A percentile compares a stretch with the other conserved stretches of the same genome.
phyloP scores from a whole-genome alignment of 2,113 vertebrate genomes.

The Ranitomeya variabilis region DNA sequence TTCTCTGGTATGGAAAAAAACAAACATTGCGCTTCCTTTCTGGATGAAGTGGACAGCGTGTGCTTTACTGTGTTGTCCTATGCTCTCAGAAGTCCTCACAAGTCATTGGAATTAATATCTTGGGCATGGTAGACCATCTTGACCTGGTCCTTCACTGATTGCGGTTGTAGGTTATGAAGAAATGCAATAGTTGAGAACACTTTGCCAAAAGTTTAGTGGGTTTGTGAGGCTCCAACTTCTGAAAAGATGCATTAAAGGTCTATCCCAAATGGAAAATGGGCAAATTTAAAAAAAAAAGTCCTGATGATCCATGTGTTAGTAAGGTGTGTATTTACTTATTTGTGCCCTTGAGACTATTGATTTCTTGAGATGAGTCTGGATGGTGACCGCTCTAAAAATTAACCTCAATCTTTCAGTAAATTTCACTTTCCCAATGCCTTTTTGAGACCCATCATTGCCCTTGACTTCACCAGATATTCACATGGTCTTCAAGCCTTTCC shows the following conservation, averaged over 20 bases:
- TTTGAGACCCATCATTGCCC: neutral
- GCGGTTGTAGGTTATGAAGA: neutral
- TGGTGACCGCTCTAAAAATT: conserved; percentile 18
- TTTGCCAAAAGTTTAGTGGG: conserved; percentile 13
- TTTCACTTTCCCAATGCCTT: neutral
- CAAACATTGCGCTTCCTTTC: conserved; percentile 6
- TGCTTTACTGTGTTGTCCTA: neutral
- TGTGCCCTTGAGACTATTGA: neutral
- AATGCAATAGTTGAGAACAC: neutral
- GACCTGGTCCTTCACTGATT: neutral
- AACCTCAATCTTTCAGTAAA: neutral
- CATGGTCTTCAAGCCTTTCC: neutral
- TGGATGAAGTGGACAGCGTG: neutral
- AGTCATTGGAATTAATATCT: neutral
- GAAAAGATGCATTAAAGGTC: neutral
- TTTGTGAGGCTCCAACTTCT: neutral
- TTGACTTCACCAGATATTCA: neutral
- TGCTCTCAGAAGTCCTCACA: neutral
- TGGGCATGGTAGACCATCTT: neutral
- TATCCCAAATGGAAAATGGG: neutral
- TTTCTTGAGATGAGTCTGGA: conserved; percentile 2
- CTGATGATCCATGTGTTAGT: neutral
- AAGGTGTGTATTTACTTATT: neutral
- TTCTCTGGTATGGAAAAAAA: neutral
- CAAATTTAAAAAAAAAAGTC: neutral